Evolutionary conservation across 2,113 vertebrate genomes (phyloP), one percentile per base, ranked within the genome.

Genomic region (Tragulus kanchil): DNA sequence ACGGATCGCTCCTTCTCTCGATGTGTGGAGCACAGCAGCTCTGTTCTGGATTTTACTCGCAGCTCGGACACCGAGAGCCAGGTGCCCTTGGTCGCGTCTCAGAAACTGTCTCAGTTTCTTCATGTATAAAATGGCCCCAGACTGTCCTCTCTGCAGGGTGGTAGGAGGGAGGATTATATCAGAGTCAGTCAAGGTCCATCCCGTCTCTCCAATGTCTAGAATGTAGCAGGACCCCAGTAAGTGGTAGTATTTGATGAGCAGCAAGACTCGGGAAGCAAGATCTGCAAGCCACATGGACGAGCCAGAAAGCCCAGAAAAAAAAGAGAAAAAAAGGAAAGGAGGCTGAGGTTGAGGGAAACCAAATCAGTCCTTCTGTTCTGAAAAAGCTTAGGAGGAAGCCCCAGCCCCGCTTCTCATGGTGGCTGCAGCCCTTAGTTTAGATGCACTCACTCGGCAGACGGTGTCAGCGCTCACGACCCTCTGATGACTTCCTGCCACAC

Each of bases 391-490:
- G 14, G 31, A 52, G 26, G 56, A n/a, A 19, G 61, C 15, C 11
- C 25, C 1, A 0, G 45, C 4, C 8, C n/a, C 14, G 1, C 7
- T 42, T 21, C 45, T 28, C 16, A 10, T 0, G 8, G 42, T 6
- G 13, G 48, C 19, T 9, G 2, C 19, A 14, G 16, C 5, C 1
- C 8, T 58, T 78, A 12, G 6, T 42, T n/a, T 31, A 52, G 6
- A 21, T 42, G 28, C 25, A 16, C 16, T 48, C 54, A 8, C 42
- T 25, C n/a, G 77, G 12, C 1, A n/a, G 9, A 5, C 1, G 61
- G 54, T 9, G 1, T 56, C 62, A n/a, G 45, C 19, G 21, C 17
- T 9, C 2, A 6, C n/a, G 36, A 31, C 5, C 21, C 31, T 14
- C 42, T 25, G 17, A 2, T 23, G 48, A 6, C n/a, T n/a, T 50